phyloP scores from a whole-genome alignment of 2,113 vertebrate genomes.

The Crotalus tigris region DNA sequence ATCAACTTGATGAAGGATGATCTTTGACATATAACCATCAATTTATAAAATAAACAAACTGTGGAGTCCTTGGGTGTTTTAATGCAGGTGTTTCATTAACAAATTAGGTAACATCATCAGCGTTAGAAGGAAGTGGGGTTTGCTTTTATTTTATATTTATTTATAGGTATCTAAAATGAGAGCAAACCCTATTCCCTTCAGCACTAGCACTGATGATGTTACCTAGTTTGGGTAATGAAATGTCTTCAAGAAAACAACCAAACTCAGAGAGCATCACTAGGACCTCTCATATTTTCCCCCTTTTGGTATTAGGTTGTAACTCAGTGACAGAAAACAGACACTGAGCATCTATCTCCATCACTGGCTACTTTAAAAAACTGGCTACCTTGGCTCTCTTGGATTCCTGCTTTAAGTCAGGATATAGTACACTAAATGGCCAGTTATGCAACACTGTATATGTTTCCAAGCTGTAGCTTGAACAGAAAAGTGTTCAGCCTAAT shows the following conservation, averaged over 20 bases:
- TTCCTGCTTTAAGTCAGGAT: neutral
- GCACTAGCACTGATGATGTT: neutral
- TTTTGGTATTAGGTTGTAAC: neutral
- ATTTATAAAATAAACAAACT: neutral
- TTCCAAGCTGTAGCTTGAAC: neutral
- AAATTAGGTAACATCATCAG: neutral
- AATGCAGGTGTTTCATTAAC: neutral
- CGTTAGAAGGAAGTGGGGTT: neutral
- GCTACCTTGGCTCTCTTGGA: neutral
- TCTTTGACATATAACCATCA: no score
- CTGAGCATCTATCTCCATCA: neutral
- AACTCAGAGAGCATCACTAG: neutral
- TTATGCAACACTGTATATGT: neutral
- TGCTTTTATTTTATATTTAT: neutral
- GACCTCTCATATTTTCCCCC: neutral
- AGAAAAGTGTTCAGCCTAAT: neutral
- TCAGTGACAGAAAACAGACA: neutral
- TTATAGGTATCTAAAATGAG: neutral
- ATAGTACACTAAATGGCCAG: neutral
- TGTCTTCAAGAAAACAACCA: neutral
- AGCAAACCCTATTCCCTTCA: neutral
- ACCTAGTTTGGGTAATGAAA: neutral
- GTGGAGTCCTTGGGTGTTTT: neutral
- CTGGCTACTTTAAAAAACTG: neutral
- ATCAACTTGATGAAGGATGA: neutral